These are phyloP conservation scores for Oceanodroma tethys DNA, from an alignment of 2,113 vertebrate genomes.

Conservation along the genomic window DNA sequence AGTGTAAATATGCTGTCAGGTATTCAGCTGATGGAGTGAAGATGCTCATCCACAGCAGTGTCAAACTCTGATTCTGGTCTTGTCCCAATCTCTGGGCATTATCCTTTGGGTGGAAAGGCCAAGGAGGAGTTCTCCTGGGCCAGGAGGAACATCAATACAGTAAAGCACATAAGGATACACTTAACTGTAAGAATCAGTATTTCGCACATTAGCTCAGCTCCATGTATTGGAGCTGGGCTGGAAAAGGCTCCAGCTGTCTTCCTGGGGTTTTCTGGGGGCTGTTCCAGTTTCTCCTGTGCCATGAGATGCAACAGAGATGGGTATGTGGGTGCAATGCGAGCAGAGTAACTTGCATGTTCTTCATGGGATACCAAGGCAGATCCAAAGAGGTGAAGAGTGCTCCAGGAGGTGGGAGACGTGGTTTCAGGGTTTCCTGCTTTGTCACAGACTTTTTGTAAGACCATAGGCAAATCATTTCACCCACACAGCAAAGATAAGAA, in stretches of 20 bases:
- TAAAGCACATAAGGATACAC: neutral
- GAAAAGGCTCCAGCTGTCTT: neutral
- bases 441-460: neutral
- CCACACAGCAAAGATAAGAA: neutral
- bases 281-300: neutral
- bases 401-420: neutral
- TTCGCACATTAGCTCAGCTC: neutral
- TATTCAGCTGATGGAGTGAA: neutral
- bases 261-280: neutral
- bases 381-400: neutral
- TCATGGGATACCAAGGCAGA: neutral
- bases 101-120: neutral
- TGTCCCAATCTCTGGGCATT: neutral
- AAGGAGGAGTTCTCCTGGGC: neutral
- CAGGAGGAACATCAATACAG: neutral
- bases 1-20: fast-evolving
- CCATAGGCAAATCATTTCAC: neutral
- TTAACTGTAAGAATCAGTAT: neutral
- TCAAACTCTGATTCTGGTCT: neutral
- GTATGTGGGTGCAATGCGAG: neutral
- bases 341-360: neutral
- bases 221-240: neutral
- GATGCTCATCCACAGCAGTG: neutral
- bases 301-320: neutral
- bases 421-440: neutral